These are phyloP conservation scores for Grapholita molesta DNA, from an alignment of 1,140 invertebrate species.

Conservation along the genomic window DNA sequence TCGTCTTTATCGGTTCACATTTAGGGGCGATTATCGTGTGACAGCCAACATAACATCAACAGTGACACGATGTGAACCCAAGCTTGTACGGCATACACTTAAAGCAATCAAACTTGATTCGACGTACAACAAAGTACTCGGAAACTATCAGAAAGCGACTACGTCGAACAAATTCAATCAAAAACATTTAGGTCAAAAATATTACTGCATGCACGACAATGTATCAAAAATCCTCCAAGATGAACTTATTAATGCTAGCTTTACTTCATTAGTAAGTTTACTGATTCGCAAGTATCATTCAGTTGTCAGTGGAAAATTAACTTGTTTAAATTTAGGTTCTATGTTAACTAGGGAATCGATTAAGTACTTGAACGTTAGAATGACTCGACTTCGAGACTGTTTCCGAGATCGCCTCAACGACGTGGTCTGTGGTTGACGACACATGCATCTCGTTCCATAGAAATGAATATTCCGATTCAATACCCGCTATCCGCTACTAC, in stretches of 20 bases:
- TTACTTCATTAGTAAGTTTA: slow-evolving; percentile 31
- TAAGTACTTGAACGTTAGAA: not conserved
- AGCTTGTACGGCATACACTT: slow-evolving; percentile 60
- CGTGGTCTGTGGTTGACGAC: not conserved
- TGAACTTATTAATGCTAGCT: slow-evolving; percentile 26
- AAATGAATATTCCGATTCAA: too few species aligned
- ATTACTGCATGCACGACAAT: slow-evolving; percentile 68
- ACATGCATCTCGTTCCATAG: too few species aligned
- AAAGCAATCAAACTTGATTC: slow-evolving; percentile 55
- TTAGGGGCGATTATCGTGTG: slow-evolving; percentile 29
- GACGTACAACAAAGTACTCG: slow-evolving; percentile 24
- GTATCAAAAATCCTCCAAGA: slow-evolving; percentile 53
- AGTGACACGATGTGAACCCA: slow-evolving; percentile 44
- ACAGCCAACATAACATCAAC: slow-evolving; percentile 21
- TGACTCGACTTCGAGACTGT: not conserved
- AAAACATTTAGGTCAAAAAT: slow-evolving; percentile 60
- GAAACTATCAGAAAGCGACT: slow-evolving; percentile 6
- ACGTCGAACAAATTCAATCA: slow-evolving; percentile 33
- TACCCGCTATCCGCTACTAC: too few species aligned
- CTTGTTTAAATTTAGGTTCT: slow-evolving; percentile 9
- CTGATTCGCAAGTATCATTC: slow-evolving; percentile 23
- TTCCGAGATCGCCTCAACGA: not conserved
- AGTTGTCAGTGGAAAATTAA: slow-evolving; percentile 15
- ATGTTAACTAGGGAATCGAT: slow-evolving; percentile 10
- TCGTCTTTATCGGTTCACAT: slow-evolving; percentile 44